A percentile compares a stretch with the other conserved stretches of the same genome.
These are phyloP conservation scores for Typhlichthys subterraneus DNA, from an alignment of 2,797 vertebrate genomes.

Conservation along the genomic window DNA sequence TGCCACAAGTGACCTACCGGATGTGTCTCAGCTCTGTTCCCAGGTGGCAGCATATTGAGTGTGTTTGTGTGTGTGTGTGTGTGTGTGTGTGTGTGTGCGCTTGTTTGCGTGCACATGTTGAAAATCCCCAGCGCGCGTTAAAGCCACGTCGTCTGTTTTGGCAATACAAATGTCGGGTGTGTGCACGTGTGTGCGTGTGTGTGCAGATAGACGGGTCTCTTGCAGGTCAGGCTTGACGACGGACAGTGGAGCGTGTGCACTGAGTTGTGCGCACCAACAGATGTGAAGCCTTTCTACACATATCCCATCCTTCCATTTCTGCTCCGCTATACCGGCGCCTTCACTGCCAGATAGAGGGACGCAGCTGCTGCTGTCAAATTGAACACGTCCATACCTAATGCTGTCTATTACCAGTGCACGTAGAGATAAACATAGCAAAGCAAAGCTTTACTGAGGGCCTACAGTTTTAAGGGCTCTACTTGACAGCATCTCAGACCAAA, in stretches of 20 bases:
- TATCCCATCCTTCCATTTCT: constrained; percentile 45
- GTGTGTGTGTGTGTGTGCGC: constrained; percentile 6
- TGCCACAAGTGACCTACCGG: constrained; percentile 44
- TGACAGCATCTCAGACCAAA: too few species aligned
- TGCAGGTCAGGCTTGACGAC: constrained; percentile 60
- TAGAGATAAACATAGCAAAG: background rate
- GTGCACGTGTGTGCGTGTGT: constrained; percentile 44
- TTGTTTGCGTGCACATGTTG: background rate
- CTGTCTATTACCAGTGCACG: constrained; percentile 25
- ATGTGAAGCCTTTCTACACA: constrained; percentile 39
- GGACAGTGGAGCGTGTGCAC: constrained; percentile 47
- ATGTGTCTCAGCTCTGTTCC: constrained; percentile 59
- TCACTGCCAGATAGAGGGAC: constrained; percentile 36
- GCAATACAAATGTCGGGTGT: constrained; percentile 9
- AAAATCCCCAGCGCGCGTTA: constrained; percentile 17
- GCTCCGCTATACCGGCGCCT: constrained; percentile 32
- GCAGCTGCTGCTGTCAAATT: constrained; percentile 56
- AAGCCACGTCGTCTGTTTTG: constrained; percentile 40
- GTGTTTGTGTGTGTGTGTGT: constrained; percentile 15
- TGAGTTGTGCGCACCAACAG: constrained; percentile 67
- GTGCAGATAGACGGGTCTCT: constrained; percentile 49
- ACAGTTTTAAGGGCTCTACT: too few species aligned
- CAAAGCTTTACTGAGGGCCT: too few species aligned
- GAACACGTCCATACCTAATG: constrained; percentile 45
- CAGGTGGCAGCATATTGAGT: constrained; percentile 39